Conservation (phyloP, 2,888 invertebrate genomes). For the Epiblema foenella region DNA sequence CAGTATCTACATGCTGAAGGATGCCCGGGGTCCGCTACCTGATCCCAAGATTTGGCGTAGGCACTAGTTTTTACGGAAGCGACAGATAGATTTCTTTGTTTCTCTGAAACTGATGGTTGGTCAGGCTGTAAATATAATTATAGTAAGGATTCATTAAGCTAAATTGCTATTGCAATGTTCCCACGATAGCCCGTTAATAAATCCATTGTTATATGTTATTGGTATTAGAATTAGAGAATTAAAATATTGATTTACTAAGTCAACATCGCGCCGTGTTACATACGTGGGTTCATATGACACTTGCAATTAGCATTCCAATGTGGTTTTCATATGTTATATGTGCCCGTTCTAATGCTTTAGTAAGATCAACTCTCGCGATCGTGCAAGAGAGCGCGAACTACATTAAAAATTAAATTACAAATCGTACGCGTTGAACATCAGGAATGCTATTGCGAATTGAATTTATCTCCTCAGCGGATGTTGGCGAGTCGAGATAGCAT, state of each 20-base stretch:
- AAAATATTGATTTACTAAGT: background rate
- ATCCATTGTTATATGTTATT: background rate
- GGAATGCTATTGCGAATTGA: constrained; percentile 45
- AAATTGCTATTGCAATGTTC: too few relatives aligned
- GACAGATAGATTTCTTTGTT: too few relatives aligned
- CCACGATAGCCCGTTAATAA: background rate
- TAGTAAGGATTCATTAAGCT: too few relatives aligned
- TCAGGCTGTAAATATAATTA: too few relatives aligned
- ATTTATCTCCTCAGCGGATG: constrained; percentile 64
- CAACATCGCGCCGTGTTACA: background rate
- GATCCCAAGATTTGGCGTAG: too few relatives aligned
- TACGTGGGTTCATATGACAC: background rate
- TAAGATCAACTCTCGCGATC: background rate
- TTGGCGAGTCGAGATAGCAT: constrained; percentile 59
- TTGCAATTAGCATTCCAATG: background rate
- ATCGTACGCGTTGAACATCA: background rate
- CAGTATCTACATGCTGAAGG: too few relatives aligned
- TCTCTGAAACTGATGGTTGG: too few relatives aligned
- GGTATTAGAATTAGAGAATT: background rate
- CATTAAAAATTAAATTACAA: background rate
- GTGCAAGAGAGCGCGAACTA: background rate
- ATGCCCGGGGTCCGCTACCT: too few relatives aligned
- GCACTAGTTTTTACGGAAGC: too few relatives aligned
- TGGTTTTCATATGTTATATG: background rate
- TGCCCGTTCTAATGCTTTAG: background rate